These are phyloP conservation scores for Acleris laterana DNA, from an alignment of 2,888 invertebrate genomes.

Conservation along the genomic window DNA sequence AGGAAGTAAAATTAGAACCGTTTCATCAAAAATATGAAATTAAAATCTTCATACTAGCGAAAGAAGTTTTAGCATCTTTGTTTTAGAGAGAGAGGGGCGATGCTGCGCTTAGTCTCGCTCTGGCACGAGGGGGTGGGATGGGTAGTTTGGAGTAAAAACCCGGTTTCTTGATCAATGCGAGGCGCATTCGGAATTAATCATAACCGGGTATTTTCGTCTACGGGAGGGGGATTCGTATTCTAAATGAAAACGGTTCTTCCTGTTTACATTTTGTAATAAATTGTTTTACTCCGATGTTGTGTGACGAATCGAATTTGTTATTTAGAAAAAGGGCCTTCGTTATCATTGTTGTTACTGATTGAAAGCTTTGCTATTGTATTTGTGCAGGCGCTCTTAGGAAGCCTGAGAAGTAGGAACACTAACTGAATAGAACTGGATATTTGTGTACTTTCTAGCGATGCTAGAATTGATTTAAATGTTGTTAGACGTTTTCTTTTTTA, in stretches of 20 bases:
- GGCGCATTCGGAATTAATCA: conserved; percentile 84
- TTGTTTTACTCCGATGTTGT: conserved; percentile 80
- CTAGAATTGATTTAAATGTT: no score
- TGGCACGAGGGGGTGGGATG: conserved; percentile 57
- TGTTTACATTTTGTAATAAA: conserved; percentile 85
- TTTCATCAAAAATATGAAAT: conserved; percentile 85
- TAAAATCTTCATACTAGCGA: conserved; percentile 85
- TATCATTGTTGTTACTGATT: conserved; percentile 14
- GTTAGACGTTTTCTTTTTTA: no score
- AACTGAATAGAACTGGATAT: no score
- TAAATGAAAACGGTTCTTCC: conserved; percentile 84
- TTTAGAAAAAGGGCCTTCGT: conserved; percentile 47
- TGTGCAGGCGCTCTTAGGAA: conserved; percentile 4
- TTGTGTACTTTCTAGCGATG: no score
- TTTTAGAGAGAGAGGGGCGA: conserved; percentile 81
- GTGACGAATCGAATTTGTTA: conserved; percentile 64
- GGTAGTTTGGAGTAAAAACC: conserved; percentile 84
- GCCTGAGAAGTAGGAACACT: no score
- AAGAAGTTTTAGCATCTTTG: conserved; percentile 85
- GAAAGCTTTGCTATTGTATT: conserved; percentile 4
- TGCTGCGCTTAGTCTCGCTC: conserved; percentile 80
- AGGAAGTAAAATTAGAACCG: conserved; percentile 76
- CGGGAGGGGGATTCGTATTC: conserved; percentile 77
- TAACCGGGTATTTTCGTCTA: conserved; percentile 84
- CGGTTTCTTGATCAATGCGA: conserved; percentile 84